These are phyloP conservation scores for Melanchra persicariae DNA, from an alignment of 2,888 invertebrate species.

Conservation along the genomic window DNA sequence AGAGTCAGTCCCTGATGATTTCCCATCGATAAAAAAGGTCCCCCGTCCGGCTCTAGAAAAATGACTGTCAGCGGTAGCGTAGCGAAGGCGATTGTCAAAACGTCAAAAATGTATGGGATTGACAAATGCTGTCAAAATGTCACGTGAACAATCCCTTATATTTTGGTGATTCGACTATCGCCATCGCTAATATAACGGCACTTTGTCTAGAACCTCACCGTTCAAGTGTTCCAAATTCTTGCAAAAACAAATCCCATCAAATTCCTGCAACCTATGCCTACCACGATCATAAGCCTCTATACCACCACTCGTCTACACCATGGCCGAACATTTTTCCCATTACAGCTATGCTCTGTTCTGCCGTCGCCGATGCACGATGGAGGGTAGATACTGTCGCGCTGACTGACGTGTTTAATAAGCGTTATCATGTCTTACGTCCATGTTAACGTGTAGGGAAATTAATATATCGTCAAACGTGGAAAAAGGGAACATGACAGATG, in stretches of 20 bases:
- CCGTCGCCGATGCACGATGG: conserved; percentile 80
- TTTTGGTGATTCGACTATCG: no score
- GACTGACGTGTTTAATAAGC: conserved; percentile 89
- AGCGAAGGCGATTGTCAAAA: no score
- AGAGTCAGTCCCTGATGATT: no score
- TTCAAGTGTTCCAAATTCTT: no score
- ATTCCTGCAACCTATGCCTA: not conserved
- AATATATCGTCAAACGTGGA: conserved; percentile 30
- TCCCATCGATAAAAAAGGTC: no score
- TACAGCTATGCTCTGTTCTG: conserved; percentile 74
- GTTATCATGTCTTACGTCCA: conserved; percentile 83
- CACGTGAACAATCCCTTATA: no score
- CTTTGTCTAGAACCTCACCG: no score
- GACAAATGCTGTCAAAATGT: no score
- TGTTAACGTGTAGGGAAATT: conserved; percentile 63
- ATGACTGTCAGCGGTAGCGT: no score
- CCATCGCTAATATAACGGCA: no score
- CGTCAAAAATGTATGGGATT: no score
- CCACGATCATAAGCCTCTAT: conserved; percentile 2
- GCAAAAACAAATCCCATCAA: not conserved
- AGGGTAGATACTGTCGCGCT: conserved; percentile 88
- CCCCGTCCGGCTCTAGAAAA: no score
- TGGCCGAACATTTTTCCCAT: conserved; percentile 78
- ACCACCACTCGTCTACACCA: conserved; percentile 16
- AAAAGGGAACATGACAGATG: not conserved